A percentile compares a stretch with the other conserved stretches of the same genome.
Evolutionary conservation across 2,888 invertebrate species (phyloP).

Genomic region (Ophion obscuratus): DNA sequence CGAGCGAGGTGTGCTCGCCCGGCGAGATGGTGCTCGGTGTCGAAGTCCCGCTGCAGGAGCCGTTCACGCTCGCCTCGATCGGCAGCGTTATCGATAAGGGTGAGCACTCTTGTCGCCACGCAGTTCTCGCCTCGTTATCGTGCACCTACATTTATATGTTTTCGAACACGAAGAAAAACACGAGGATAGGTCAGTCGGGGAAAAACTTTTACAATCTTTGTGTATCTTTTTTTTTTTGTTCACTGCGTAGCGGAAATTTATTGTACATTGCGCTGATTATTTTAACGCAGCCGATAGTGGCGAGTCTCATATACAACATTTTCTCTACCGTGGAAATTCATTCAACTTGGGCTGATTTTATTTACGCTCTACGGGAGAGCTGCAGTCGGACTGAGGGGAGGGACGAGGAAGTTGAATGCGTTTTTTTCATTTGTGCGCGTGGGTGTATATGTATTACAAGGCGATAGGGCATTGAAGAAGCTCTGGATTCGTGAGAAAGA

Average conservation of each 20-base stretch:
- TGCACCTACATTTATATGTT: conserved; percentile 73
- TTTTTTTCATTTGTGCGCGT: too few species aligned
- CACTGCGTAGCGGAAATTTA: conserved; percentile 3
- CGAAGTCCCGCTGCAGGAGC: conserved; percentile 83
- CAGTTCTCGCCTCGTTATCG: conserved; percentile 77
- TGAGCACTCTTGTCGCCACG: conserved; percentile 81
- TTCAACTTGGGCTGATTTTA: too few species aligned
- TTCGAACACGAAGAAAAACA: conserved; percentile 30
- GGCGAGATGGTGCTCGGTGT: conserved; percentile 85
- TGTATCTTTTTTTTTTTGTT: conserved; percentile 16
- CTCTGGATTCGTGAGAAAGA: too few species aligned
- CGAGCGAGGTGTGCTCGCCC: conserved; percentile 82
- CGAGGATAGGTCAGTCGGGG: conserved; percentile 54
- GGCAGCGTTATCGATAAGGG: conserved; percentile 81
- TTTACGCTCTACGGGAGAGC: too few species aligned
- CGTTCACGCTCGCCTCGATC: conserved; percentile 77
- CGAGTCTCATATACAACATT: too few species aligned
- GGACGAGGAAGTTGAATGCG: too few species aligned
- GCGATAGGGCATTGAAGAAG: too few species aligned
- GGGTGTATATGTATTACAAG: too few species aligned
- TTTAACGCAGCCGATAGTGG: background rate
- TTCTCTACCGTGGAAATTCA: too few species aligned
- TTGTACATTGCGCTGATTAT: conserved; percentile 37
- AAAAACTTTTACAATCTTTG: background rate
- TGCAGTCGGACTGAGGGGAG: too few species aligned